phyloP scores from a whole-genome alignment of 2,113 vertebrate genomes.

The Oostethus manadensis region DNA sequence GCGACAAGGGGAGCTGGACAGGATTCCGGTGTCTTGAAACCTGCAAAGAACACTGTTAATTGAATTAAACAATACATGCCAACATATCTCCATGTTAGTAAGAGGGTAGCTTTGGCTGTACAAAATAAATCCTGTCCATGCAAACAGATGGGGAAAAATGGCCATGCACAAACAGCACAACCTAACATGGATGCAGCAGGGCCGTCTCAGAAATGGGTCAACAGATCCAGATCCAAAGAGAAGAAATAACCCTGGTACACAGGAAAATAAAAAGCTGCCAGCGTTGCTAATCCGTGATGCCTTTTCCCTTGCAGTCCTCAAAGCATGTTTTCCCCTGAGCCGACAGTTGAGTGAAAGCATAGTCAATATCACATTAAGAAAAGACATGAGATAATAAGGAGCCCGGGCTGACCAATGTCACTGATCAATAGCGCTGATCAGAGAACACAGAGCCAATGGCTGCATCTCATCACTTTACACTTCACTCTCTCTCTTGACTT shows the following conservation, averaged over 20 bases:
- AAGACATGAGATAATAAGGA: constrained; percentile 34
- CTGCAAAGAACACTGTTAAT: no score
- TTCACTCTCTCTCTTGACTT: constrained; percentile 7
- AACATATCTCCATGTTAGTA: no score
- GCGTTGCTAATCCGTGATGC: constrained; percentile 6
- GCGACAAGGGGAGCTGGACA: no score
- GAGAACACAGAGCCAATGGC: constrained; percentile 18
- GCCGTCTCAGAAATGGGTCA: not conserved
- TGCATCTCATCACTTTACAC: constrained; percentile 10
- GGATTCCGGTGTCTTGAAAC: no score
- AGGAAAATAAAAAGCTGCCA: not conserved
- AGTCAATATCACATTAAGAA: constrained; percentile 44
- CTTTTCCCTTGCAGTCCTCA: constrained; percentile 10
- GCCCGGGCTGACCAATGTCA: constrained; percentile 4
- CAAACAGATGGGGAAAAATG: not conserved
- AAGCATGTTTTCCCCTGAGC: constrained; percentile 13
- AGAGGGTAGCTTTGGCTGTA: no score
- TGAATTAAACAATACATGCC: no score
- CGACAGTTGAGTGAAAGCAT: constrained; percentile 25
- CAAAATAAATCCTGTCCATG: not conserved
- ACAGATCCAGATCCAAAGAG: not conserved
- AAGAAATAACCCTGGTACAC: not conserved
- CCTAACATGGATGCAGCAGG: not conserved
- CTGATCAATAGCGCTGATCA: constrained; percentile 44
- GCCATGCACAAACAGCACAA: no score